Evolutionary conservation across 2,888 invertebrate species (phyloP).

Genomic region (Cataglyphis cursor): DNA sequence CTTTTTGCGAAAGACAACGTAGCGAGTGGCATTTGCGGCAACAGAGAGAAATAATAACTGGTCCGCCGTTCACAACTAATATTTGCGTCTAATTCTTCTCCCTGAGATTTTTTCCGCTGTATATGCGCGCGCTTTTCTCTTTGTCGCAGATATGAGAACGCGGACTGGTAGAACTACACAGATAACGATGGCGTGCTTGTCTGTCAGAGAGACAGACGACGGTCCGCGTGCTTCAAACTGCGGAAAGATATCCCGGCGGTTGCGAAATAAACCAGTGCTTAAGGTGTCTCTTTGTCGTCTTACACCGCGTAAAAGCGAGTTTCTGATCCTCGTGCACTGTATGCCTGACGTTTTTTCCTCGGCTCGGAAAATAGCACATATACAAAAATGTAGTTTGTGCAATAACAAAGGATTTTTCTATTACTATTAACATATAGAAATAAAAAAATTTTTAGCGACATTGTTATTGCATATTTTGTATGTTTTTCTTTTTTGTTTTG

Average conservation of each 20-base stretch:
- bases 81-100: constrained; percentile 83
- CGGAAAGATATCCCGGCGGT: constrained; percentile 57
- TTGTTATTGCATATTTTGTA: constrained; percentile 40
- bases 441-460: constrained; percentile 13
- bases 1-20: constrained; percentile 79
- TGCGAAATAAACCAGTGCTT: constrained; percentile 62
- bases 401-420: constrained; percentile 13
- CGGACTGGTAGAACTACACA: constrained; percentile 67
- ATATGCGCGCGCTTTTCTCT: constrained; percentile 66
- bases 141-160: constrained; percentile 70
- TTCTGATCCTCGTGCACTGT: constrained; percentile 29
- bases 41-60: constrained; percentile 84
- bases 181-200: constrained; percentile 69
- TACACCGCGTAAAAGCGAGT: constrained; percentile 63
- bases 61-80: constrained; percentile 86
- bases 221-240: constrained; percentile 41
- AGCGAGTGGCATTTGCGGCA: constrained; percentile 79
- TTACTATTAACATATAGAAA: constrained; percentile 2
- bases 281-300: constrained; percentile 68
- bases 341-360: constrained; percentile 10
- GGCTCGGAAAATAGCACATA: background rate
- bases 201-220: constrained; percentile 64
- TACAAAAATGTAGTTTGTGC: background rate
- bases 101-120: constrained; percentile 75
- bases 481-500: background rate